These are phyloP conservation scores for Spodoptera littoralis DNA, from an alignment of 2,888 invertebrate genomes.

Conservation along the genomic window DNA sequence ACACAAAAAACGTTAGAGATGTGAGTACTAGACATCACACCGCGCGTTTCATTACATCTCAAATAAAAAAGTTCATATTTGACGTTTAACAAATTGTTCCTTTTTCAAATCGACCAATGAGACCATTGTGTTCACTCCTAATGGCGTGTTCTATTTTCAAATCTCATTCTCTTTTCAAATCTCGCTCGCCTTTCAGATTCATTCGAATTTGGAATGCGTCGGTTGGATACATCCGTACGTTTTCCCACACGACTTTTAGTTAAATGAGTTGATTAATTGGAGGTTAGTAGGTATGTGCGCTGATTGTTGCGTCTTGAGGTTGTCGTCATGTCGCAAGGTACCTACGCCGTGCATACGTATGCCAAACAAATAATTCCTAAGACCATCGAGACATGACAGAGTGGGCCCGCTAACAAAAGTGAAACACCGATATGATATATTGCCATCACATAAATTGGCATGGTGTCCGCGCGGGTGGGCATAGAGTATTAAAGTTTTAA, in stretches of 20 bases:
- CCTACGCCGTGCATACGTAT: constrained; percentile 44
- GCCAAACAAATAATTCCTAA: constrained; percentile 62
- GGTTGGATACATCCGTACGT: constrained; percentile 76
- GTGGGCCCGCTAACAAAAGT: constrained; percentile 63
- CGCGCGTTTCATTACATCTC: constrained; percentile 84
- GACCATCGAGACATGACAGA: constrained; percentile 62
- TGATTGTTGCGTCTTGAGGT: constrained; percentile 46
- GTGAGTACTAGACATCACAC: constrained; percentile 84
- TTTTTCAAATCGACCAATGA: constrained; percentile 89
- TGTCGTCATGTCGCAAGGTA: constrained; percentile 36
- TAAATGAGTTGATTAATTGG: constrained; percentile 88
- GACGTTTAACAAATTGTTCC: constrained; percentile 89
- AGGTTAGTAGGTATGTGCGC: constrained; percentile 72
- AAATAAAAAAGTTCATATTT: constrained; percentile 88
- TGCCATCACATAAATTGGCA: constrained; percentile 68
- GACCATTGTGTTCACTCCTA: constrained; percentile 88
- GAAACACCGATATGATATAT: constrained; percentile 69
- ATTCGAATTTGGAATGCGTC: constrained; percentile 88
- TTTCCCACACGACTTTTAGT: constrained; percentile 87
- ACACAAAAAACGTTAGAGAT: constrained; percentile 82
- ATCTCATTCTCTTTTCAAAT: constrained; percentile 89
- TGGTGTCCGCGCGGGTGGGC: constrained; percentile 60
- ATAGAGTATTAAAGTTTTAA: constrained; percentile 80
- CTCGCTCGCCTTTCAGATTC: constrained; percentile 86
- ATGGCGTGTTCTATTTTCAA: constrained; percentile 89